Evolutionary conservation across 2,113 vertebrate genomes (phyloP), one percentile per base, ranked within the genome.

Genomic region (Sinocyclocheilus rhinocerous): DNA sequence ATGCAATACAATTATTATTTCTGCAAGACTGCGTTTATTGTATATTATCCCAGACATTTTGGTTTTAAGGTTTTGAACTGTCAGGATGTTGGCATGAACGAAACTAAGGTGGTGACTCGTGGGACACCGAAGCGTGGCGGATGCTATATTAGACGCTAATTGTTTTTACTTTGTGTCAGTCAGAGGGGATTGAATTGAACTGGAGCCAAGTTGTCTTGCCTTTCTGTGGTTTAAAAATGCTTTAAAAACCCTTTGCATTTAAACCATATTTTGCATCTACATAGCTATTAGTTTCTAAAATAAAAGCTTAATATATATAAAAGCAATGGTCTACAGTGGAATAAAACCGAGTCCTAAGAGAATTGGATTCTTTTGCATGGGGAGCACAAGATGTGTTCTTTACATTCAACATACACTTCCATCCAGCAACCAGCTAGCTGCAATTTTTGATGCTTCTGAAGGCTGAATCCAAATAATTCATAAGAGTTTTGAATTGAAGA

Each of bases 391-490:
- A 91, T 90, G 90, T 92, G 92, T 93, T 94, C 92, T 94, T 93
- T 92, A 92, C 92, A 95, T 95, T 95, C 93, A 91, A 91, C 90
- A 89, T 87, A 92, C 89, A 90, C 90, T 90, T 90, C 91, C 91
- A 92, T 90, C 89, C 91, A 90, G 92, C 90, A 93, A 94, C 90
- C 91, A 93, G 39, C 93, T 94, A 93, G 45, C 93, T 94, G 93
- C 93, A 89, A 92, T 50, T 94, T 94, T 94, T 93, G 91, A 93
- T 94, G 93, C 92, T 93, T 90, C 91, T 92, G 93, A 93, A 93
- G 92, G 92, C 89, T 92, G 93, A 91, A 93, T 91, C 90, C 90
- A 94, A 94, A 95, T 94, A 93, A 94, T 95, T 94, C 91, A 93
- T 92, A 90, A 90, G 83, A 92, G 91, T 91, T 87, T 65, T 91